Evolutionary conservation across 2,113 vertebrate species (phyloP), one percentile per base, ranked within the genome.

Genomic region (Speoplatyrhinus poulsoni): DNA sequence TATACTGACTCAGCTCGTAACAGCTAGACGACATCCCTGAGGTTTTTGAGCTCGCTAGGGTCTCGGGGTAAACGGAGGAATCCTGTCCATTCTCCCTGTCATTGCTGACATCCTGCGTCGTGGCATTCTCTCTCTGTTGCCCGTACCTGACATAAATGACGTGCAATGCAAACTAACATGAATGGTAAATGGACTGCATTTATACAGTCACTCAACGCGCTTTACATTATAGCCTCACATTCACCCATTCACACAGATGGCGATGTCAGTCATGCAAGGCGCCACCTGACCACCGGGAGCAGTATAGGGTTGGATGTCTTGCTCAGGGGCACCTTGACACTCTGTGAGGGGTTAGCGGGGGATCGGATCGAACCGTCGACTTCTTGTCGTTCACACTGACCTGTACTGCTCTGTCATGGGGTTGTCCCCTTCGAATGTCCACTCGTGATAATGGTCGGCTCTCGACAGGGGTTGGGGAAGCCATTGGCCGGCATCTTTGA

Each of bases 1-100:
- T 94, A 87, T 97, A 98, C 88, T 94, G 95, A 75, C 96, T 96
- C 68, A 97, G 94, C 80, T 98, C 96, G 0, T 89, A 93, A 84
- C 92, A 86, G 46, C 96, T 97, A 77, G 94, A 96, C 46, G 95
- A 97, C 67, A 97, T 85, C 0, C 96, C 95, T 0, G 93, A 95
- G 58, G 92, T 92, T 1, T 88, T 94, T 15, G 93, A 95, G 72
- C 93, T 91, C 62, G 80, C 88, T 47, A 96, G 88, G 1, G 92
- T 88, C 65, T 82, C 95, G 74, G 84, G 77, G 62, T 91, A 82
- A 81, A 73, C 85, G 6, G 4, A 74, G 47, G 0, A 5, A 32
- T 69, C 66, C 36, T 89, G 85, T 8, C 77, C 81, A 2, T 78
- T 82, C 10, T 87, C 87, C 69, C 58, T 84, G 55, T 72, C 75